A percentile compares a stretch with the other conserved stretches of the same genome.
Conservation (phyloP, 2,797 vertebrate genomes). For the Lates japonicus region DNA sequence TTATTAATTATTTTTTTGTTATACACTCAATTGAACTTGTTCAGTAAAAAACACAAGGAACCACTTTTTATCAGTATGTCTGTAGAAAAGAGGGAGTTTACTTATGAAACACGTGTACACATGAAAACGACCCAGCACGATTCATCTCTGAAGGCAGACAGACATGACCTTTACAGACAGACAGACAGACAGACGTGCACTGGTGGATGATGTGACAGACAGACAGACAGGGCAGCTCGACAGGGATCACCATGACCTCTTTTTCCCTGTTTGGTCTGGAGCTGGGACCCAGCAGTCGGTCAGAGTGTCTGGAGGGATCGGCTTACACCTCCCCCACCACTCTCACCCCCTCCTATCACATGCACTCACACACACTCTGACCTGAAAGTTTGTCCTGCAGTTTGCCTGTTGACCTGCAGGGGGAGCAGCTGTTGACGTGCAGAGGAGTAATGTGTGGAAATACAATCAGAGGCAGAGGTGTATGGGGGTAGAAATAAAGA, state of each 20-base stretch:
- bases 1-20: not conserved
- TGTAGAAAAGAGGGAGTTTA: not conserved
- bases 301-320: constrained; percentile 80
- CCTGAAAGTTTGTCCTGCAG: constrained; percentile 32
- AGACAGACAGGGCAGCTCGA: constrained; percentile 49
- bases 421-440: constrained; percentile 53
- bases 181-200: constrained; percentile 2
- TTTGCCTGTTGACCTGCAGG: constrained; percentile 70
- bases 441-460: not conserved
- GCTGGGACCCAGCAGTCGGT: constrained; percentile 66
- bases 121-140: not conserved
- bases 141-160: constrained; percentile 15
- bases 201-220: not conserved
- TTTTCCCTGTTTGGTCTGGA: constrained; percentile 84
- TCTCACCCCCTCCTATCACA: not conserved
- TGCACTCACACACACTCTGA: not conserved
- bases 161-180: constrained; percentile 23
- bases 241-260: constrained; percentile 76
- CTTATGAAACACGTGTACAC: not conserved
- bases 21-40: not conserved
- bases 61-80: too few relatives aligned
- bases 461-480: constrained; percentile 4
- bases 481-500: not conserved
- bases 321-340: constrained; percentile 69
- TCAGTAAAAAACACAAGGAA: not conserved